Evolutionary conservation across 1,140 invertebrate species (phyloP).

Genomic region (Atta colombica): DNA sequence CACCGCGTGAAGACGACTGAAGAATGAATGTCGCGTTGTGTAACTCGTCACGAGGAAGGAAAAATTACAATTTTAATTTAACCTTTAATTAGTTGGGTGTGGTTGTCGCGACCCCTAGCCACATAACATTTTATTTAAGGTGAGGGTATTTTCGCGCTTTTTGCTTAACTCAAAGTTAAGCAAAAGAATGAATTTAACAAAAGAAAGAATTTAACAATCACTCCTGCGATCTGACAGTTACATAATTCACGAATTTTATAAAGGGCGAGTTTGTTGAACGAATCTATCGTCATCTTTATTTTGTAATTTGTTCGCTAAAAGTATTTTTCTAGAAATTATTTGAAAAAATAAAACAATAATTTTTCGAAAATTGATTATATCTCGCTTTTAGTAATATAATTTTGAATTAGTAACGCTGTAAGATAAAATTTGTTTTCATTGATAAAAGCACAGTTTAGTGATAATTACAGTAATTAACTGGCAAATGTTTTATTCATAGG

Average conservation of each 20-base stretch:
- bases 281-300: not conserved
- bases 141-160: too few relatives aligned
- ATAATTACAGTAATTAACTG: conserved; percentile 21
- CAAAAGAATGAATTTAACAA: too few relatives aligned
- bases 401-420: not conserved
- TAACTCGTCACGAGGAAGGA: conserved; percentile 1
- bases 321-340: not conserved
- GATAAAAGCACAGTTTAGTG: not conserved
- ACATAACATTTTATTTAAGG: too few relatives aligned
- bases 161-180: too few relatives aligned
- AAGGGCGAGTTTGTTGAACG: not conserved
- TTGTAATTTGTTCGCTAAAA: not conserved
- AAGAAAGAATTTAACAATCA: not conserved
- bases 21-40: not conserved
- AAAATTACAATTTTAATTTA: conserved; percentile 5
- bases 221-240: not conserved
- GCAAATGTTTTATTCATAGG: not conserved
- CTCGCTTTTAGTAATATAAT: not conserved
- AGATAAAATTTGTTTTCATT: conserved; percentile 2
- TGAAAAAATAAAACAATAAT: not conserved
- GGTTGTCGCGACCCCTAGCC: too few relatives aligned
- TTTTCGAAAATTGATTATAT: not conserved
- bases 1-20: not conserved
- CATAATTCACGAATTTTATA: not conserved
- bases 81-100: too few relatives aligned